Evolutionary conservation across 1,140 invertebrate genomes (phyloP), one percentile per base, ranked within the genome.

Genomic region (Pomacea maculata): DNA sequence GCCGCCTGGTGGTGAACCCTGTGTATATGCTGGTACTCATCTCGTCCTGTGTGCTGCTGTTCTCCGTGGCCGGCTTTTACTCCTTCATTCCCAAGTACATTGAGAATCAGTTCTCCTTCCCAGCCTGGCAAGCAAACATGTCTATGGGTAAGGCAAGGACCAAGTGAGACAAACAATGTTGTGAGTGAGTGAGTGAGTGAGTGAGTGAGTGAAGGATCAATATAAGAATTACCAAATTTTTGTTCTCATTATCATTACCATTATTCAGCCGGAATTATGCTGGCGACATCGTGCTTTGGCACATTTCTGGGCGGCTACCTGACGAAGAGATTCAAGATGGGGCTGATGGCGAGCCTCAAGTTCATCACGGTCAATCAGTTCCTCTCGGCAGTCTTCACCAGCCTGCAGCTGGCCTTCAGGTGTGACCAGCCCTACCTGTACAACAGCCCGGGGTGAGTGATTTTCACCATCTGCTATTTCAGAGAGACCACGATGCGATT

Each of bases 351-450:
- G 8, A 83, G 77, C 21, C n/a, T 85, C 15, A 83, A 82, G 65
- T 25, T 83, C 52, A 67, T 83, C 55, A 70, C 80, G 11, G 7
- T 57, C 17, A 55, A 85, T 11, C 80, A 75, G 65, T 15, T 63
- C 1, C n/a, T 83, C 0, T 83, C 81, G 14, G 64, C 78, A 5
- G 19, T 80, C 9, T 83, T 80, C 52, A 45, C 54, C n/a, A 10
- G n/a, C 0, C 67, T 65, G 15, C 78, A 79, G 15, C 75, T 86
- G 25, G 78, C 84, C 54, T 79, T 87, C 10, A 83, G n/a, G 29
- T 88, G 87, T 78, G 83, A 86, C 14, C 87, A 88, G 74, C 84
- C 86, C 6, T 63, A 76, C 19, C 54, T 87, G 14, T 54, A 85
- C 52, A 86, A 86, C 68, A 74, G 75, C 29, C 80, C 82, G 29